A percentile compares a stretch with the other conserved stretches of the same genome.
Evolutionary conservation across 2,113 vertebrate genomes (phyloP).

Genomic region (Thalassarche chlororhynchos): DNA sequence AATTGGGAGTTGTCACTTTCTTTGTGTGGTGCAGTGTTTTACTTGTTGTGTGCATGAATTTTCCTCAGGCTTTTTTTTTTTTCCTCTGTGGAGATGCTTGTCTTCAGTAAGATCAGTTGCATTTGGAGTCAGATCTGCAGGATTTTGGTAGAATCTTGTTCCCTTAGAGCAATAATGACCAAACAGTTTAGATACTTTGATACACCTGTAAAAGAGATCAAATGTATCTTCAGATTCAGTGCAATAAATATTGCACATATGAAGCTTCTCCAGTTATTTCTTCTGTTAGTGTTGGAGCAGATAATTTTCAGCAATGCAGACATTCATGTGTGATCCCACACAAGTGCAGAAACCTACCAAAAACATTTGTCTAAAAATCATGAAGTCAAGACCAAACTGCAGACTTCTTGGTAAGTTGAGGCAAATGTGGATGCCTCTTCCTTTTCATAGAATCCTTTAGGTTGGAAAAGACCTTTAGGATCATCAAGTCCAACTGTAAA

Average conservation of each 20-base stretch:
- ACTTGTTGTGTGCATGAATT: neutral
- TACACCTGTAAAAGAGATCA: neutral
- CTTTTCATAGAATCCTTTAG: neutral
- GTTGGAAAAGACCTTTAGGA: neutral
- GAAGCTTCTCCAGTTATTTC: neutral
- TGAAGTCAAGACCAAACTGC: neutral
- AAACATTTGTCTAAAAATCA: neutral
- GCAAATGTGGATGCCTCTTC: neutral
- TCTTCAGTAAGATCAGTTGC: neutral
- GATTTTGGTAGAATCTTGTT: neutral
- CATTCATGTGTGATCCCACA: neutral
- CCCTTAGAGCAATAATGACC: neutral
- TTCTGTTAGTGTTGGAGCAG: neutral
- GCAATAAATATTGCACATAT: neutral
- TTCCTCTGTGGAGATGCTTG: neutral
- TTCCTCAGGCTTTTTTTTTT: neutral
- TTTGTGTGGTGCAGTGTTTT: neutral
- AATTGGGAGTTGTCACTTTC: neutral
- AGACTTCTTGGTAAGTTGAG: neutral
- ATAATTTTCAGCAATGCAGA: neutral
- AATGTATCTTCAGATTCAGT: neutral
- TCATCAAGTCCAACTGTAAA: rapidly evolving
- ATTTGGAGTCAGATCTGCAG: neutral
- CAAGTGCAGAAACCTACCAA: neutral
- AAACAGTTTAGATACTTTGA: neutral